These are phyloP conservation scores for Drosophila falleni DNA, from an alignment of 2,888 invertebrate genomes.

Conservation along the genomic window DNA sequence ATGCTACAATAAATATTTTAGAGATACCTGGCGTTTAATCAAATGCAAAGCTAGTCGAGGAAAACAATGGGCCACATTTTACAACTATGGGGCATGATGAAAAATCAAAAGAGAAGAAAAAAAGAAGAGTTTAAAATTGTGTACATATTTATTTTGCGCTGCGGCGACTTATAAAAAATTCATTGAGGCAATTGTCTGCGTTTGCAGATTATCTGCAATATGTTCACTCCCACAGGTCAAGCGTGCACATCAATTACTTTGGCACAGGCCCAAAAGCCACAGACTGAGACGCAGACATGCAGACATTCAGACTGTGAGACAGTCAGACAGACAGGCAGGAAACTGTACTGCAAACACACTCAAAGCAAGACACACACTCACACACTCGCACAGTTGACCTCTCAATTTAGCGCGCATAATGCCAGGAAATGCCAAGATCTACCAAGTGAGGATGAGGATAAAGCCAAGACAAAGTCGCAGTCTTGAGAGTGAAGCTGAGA, in stretches of 20 bases:
- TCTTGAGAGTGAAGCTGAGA: slow-evolving; percentile 7
- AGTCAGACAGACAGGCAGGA: slow-evolving; percentile 55
- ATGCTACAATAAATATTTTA: slow-evolving; percentile 71
- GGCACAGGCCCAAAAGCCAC: slow-evolving; percentile 79
- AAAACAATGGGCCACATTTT: slow-evolving; percentile 75
- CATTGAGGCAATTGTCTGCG: slow-evolving; percentile 83
- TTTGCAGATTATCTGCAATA: slow-evolving; percentile 84
- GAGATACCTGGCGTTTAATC: slow-evolving; percentile 62
- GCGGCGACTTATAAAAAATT: slow-evolving; percentile 77
- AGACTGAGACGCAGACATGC: slow-evolving; percentile 45
- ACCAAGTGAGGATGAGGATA: slow-evolving; percentile 45
- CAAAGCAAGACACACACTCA: slow-evolving; percentile 23
- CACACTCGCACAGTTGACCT: slow-evolving; percentile 76
- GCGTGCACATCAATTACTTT: slow-evolving; percentile 84
- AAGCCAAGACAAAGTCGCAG: slow-evolving; percentile 5
- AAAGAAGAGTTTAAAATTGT: slow-evolving; percentile 6
- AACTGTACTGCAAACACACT: slow-evolving; percentile 33
- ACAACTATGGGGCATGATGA: slow-evolving; percentile 65
- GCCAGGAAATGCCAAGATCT: slow-evolving; percentile 75
- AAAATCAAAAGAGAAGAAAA: slow-evolving; percentile 36
- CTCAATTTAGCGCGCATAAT: slow-evolving; percentile 83
- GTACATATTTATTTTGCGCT: slow-evolving; percentile 35
- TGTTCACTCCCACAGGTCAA: slow-evolving; percentile 84
- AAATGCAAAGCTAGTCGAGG: slow-evolving; percentile 57
- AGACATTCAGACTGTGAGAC: slow-evolving; percentile 31